Base-by-base conservation (phyloP, 2,888 invertebrate species). In the Oscheius sp. region DNA sequence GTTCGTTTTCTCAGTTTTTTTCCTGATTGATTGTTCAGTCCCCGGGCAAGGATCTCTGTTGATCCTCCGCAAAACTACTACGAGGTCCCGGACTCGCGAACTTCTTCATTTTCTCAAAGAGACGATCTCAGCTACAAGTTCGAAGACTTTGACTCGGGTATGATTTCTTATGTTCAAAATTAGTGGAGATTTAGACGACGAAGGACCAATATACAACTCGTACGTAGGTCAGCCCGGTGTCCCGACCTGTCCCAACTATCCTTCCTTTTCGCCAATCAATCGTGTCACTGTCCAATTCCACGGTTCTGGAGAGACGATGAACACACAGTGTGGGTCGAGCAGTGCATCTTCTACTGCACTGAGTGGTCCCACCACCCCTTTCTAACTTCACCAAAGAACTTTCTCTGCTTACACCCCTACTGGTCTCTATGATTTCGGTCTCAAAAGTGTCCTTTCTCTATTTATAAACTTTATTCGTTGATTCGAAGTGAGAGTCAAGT, bases 181-280 rank as follows among this genome's bases (percentile, higher is more conserved):
- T 7, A 53, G 10, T 7, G 53, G 10, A 53, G 3, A 53, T 75
- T 9, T 68, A 81, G 79, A 81, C 60, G 81, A 81, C 32, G 75
- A 75, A 51, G 78, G 68, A 53, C 59, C 77, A 70, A 60, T 60
- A 3, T 66, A 74, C 57, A 74, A 76, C 2, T 75, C 77, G 2
- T 81, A 81, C 42, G 70, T 76, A 5, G 59, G 75, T 33, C 76
- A 79, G 42, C 75, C 81, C 11, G 83, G 83, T 48, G 79, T 83
- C 32, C 80, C 81, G 33, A 80, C 81, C 29, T 79, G 81, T 71
- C 83, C 83, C 5, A 60, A 73, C 11, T 83, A 83, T 37, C 81
- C 83, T 32, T 70, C 71, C 59, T 78, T 77, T 47, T 77, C 79
- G 59, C 83, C 83, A 10, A 83, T 83, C 73, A 83, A 83, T 65